A percentile compares a stretch with the other conserved stretches of the same genome.
Evolutionary conservation across 2,113 vertebrate species (phyloP).

Genomic region (Gorsachius goisagi): DNA sequence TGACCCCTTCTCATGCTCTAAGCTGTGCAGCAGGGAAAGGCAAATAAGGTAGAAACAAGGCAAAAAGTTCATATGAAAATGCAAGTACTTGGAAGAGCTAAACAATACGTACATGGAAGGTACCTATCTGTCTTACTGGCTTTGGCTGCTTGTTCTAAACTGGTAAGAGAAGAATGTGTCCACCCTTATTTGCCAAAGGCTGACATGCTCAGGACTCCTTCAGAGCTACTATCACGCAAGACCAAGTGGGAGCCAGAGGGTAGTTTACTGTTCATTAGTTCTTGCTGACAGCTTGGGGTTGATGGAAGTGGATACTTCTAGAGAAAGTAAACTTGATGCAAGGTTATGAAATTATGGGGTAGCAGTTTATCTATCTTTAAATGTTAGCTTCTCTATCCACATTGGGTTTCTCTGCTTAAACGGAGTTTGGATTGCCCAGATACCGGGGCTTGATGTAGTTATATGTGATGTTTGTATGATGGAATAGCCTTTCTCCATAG

Average conservation of each 20-base stretch:
- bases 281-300: not conserved
- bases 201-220: not conserved
- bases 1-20: not conserved
- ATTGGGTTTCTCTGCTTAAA: not conserved
- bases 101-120: not conserved
- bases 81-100: not conserved
- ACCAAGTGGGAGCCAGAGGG: not conserved
- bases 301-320: not conserved
- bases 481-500: not conserved
- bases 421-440: not conserved
- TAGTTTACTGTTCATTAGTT: not conserved
- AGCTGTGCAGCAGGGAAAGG: not conserved
- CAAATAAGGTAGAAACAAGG: not conserved
- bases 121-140: not conserved
- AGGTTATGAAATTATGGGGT: not conserved
- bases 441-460: not conserved
- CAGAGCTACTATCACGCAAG: not conserved
- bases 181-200: not conserved
- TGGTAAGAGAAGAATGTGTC: not conserved
- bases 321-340: not conserved
- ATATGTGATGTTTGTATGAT: fast-evolving
- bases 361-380: not conserved
- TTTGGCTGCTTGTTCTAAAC: not conserved
- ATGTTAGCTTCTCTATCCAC: not conserved
- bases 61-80: not conserved